Evolutionary conservation across 2,113 vertebrate genomes (phyloP), one percentile per base, ranked within the genome.

Genomic region (Rhinolophus ferrumequinum): DNA sequence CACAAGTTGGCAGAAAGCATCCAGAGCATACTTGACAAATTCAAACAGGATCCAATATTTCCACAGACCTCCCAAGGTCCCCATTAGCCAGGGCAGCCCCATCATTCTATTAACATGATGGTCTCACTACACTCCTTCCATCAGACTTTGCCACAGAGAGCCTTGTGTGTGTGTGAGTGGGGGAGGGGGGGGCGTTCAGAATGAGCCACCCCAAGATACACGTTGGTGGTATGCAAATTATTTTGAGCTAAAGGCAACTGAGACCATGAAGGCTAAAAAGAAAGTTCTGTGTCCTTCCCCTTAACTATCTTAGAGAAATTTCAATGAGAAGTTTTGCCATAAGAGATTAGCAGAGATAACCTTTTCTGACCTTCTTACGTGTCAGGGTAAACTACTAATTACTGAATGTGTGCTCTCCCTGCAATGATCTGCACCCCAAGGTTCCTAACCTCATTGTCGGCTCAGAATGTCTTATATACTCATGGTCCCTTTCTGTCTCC

Each of bases 151-250:
- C 4, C 33, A 38, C 12, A 28, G 30, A 72, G 33, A 33, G 11
- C 54, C 3, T 8, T 8, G 0, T 4, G 33, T 16, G 41, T 14
- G 2, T 8, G 33, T 24, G 41, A 10, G 2, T 8, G 14, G 5
- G 1, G 2, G 33, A 12, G 41, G 9, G 2, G 3, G 3, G 44
- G 14, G 28, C 44, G 14, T 30, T 76, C 44, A 76, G 44, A 30
- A 76, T 5, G 15, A 76, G 73, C 38, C 69, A 72, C 35, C 21
- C 35, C 21, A 26, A 60, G 14, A 60, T 60, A 9, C 22, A 9
- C 8, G 4, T 70, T n/a, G 2, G 18, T 38, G 21, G 19, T 70
- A 38, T 38, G 67, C 72, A 75, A 75, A 75, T 28, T n/a, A 66
- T 66, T 26, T 26, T 28, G 41, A 47, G 22, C 41, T 75, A 75